These are phyloP conservation scores for Sisyra nigra DNA, from an alignment of 2,888 invertebrate species.

Conservation along the genomic window DNA sequence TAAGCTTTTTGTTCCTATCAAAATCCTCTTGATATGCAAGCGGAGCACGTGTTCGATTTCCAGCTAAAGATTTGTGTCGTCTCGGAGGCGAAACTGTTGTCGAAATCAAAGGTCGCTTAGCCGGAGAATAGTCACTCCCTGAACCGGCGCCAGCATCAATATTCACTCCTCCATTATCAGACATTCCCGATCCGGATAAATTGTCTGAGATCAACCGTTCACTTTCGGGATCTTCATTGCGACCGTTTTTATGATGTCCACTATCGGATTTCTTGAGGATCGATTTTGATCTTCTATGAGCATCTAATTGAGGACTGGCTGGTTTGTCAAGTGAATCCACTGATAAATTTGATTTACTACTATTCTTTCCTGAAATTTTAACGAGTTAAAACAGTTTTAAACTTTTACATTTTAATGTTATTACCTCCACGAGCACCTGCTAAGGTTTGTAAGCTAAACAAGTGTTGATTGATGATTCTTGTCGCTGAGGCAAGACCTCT, in stretches of 20 bases:
- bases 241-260: constrained; percentile 25
- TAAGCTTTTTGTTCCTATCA: constrained; percentile 10
- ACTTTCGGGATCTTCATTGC: constrained; percentile 49
- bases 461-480: constrained; percentile 55
- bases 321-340: constrained; percentile 51
- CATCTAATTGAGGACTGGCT: constrained; percentile 43
- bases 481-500: constrained; percentile 54
- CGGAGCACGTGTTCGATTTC: constrained; percentile 17
- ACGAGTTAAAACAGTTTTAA: neutral
- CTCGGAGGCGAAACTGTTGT: constrained; percentile 19
- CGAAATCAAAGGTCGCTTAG: constrained; percentile 15
- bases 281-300: constrained; percentile 52
- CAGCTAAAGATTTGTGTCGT: constrained; percentile 11
- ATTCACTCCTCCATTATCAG: constrained; percentile 28
- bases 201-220: constrained; percentile 56
- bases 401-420: neutral
- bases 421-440: constrained; percentile 30
- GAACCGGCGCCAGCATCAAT: constrained; percentile 18
- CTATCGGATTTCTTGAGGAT: constrained; percentile 62
- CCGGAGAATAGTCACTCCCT: constrained; percentile 25
- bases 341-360: constrained; percentile 48
- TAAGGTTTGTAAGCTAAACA: constrained; percentile 44
- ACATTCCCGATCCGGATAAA: constrained; percentile 37
- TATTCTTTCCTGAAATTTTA: constrained; percentile 29
- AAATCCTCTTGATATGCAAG: constrained; percentile 1